These are phyloP conservation scores for Nasonia giraulti DNA, from an alignment of 1,140 invertebrate genomes.

Conservation along the genomic window DNA sequence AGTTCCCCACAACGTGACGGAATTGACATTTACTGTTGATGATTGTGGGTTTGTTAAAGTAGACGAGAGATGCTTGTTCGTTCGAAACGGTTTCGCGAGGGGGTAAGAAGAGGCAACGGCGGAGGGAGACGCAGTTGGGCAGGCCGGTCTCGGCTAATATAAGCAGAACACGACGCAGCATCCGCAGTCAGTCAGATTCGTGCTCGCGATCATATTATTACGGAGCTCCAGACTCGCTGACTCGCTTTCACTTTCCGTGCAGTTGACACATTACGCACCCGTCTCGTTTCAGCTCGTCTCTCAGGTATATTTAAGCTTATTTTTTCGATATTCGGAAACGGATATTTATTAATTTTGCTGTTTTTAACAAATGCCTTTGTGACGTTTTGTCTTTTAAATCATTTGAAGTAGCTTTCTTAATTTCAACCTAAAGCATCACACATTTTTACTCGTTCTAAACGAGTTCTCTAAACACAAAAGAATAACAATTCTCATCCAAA, in stretches of 20 bases:
- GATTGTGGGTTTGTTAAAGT: background rate
- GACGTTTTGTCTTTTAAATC: too few species aligned
- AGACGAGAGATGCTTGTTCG: constrained; percentile 49
- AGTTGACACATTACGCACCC: background rate
- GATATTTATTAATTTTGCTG: too few species aligned
- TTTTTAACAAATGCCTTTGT: too few species aligned
- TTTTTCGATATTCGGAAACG: too few species aligned
- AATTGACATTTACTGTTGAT: background rate
- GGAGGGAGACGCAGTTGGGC: constrained; percentile 44
- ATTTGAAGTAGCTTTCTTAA: too few species aligned
- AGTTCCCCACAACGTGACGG: background rate
- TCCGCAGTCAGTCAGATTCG: constrained; percentile 62
- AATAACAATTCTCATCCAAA: too few species aligned
- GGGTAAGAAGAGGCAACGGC: constrained; percentile 41
- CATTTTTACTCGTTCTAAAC: too few species aligned
- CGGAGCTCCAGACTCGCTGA: constrained; percentile 49
- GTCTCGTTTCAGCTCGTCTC: background rate
- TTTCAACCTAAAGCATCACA: too few species aligned
- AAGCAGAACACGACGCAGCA: constrained; percentile 60
- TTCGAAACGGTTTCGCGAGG: constrained; percentile 52
- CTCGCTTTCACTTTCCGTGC: constrained; percentile 55
- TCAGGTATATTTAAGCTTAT: background rate
- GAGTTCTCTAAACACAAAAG: too few species aligned
- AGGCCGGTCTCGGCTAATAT: constrained; percentile 56
- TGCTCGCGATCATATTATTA: constrained; percentile 52